Evolutionary conservation across 2,888 invertebrate genomes (phyloP).

Genomic region (Dasypolia templi): DNA sequence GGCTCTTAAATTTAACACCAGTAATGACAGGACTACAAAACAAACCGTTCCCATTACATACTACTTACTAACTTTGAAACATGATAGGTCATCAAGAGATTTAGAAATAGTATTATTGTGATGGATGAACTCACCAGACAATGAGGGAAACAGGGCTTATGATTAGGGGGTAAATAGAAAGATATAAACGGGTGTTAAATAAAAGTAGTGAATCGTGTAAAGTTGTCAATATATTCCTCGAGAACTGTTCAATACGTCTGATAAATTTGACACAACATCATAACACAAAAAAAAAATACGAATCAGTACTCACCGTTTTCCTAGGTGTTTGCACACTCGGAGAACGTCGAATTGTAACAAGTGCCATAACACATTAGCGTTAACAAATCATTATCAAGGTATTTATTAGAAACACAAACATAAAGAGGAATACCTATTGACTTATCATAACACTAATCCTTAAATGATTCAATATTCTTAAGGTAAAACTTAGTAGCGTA

Average conservation of each 20-base stretch:
- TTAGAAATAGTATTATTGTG: conserved; percentile 9
- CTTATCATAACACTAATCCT: conserved; percentile 82
- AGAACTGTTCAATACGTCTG: conserved; percentile 37
- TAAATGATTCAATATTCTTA: conserved; percentile 79
- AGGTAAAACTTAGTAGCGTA: conserved; percentile 69
- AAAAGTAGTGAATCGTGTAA: conserved; percentile 21
- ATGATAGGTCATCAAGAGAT: conserved; percentile 11
- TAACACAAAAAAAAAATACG: conserved; percentile 60
- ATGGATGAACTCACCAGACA: conserved; percentile 14
- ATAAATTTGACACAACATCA: conserved; percentile 61
- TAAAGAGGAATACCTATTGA: conserved; percentile 81
- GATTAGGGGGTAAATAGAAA: conserved; percentile 20
- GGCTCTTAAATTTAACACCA: conserved; percentile 2
- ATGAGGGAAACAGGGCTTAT: conserved; percentile 13
- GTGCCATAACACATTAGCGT: conserved; percentile 89
- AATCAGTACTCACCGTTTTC: conserved; percentile 85
- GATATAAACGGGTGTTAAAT: conserved; percentile 7
- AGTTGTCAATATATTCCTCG: conserved; percentile 17
- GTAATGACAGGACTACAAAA: conserved; percentile 14
- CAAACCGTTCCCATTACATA: conserved; percentile 20
- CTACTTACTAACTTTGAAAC: conserved; percentile 8
- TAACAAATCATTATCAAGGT: conserved; percentile 86
- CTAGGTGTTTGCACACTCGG: conserved; percentile 89
- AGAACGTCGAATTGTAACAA: conserved; percentile 89
- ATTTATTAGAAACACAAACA: conserved; percentile 86